phyloP scores from a whole-genome alignment of 2,113 vertebrate genomes.

The Cervus canadensis region DNA sequence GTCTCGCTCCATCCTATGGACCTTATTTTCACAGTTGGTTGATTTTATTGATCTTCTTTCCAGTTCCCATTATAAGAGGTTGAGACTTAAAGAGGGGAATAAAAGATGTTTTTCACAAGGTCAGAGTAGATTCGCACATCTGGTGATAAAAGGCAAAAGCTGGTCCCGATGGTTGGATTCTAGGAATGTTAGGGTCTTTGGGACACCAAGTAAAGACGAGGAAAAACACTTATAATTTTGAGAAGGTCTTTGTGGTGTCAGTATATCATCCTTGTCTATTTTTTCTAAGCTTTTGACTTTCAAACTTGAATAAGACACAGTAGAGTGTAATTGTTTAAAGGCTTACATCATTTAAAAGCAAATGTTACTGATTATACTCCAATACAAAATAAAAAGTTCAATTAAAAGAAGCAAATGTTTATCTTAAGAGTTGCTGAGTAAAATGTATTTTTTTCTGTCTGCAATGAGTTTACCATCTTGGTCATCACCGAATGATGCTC shows the following conservation, averaged over 20 bases:
- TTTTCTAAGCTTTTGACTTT: constrained; percentile 11
- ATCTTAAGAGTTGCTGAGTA: background rate
- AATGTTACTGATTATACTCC: background rate
- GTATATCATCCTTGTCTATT: background rate
- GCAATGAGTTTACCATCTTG: background rate
- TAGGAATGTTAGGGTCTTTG: background rate
- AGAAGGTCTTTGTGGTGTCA: background rate
- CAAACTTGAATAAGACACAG: background rate
- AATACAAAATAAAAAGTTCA: background rate
- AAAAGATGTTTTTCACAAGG: background rate
- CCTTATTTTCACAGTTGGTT: constrained; percentile 55
- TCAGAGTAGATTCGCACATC: background rate
- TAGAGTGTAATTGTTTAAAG: background rate
- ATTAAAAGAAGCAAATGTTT: background rate
- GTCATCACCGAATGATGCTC: background rate
- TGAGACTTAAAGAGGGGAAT: background rate
- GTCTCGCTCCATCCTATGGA: background rate
- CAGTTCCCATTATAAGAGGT: background rate
- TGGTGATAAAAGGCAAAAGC: background rate
- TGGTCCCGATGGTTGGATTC: background rate
- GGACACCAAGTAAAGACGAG: background rate
- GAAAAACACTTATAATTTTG: background rate
- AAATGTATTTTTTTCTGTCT: background rate
- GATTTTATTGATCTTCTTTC: constrained; percentile 53
- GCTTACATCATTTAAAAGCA: background rate